Evolutionary conservation across 2,113 vertebrate species (phyloP), one percentile per base, ranked within the genome.

Genomic region (Ameiurus melas): DNA sequence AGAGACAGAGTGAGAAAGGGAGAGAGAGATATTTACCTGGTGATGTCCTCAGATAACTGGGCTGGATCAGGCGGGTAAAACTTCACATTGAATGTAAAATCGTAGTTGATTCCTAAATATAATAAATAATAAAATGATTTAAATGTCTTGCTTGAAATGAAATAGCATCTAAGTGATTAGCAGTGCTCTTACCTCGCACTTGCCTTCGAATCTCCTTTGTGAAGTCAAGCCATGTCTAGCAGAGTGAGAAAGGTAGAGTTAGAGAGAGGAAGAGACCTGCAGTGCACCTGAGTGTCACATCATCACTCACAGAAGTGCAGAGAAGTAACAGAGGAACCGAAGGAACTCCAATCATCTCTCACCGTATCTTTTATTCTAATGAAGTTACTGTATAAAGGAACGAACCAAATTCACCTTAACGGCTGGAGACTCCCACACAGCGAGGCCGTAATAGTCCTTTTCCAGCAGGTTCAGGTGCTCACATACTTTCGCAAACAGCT

Each of bases 41-140:
- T 99, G 90, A 99, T 98, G 93, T 99, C 98, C 92, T 99, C 98
- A 60, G 98, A 98, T 71, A 99, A 95, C 91, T 99, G 98, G 4
- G 98, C 97, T 2, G 98, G 98, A 87, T 99, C 98, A 0, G 98
- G 97, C 0, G 98, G 95, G n/a, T 96, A 96, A 87, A 96, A 96
- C 30, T 96, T 96, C 88, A 96, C 95, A 86, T 94, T 95, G 89
- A 96, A 98, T 83, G 98, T 99, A 93, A 99, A 99, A 84, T 97
- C 92, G 36, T 93, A 95, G 90, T 88, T 91, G 87, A 85, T 87
- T 68, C 95, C 95, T 95, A 55, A 86, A 47, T 78, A 82, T 80
- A 8, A 88, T 77, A 64, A 84, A 27, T 6, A 36, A 5, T n/a
- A 13, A 58, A 20, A 60, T 51, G 0, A 55, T 57, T 39, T 20